phyloP scores from a whole-genome alignment of 1,140 invertebrate species.

The Sycophila sp. region DNA sequence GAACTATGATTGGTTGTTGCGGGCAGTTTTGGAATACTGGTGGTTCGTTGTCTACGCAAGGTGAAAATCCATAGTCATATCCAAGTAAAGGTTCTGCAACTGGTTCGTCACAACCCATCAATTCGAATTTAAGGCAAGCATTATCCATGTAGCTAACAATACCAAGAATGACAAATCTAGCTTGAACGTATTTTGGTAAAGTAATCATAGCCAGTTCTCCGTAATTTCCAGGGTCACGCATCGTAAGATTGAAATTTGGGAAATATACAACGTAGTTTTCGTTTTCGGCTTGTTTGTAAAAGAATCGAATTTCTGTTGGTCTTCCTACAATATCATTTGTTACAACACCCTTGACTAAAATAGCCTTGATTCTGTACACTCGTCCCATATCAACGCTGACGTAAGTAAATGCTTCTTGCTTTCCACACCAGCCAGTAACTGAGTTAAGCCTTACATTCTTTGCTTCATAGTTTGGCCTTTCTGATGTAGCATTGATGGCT shows the following conservation, averaged over 20 bases:
- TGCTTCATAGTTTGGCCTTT: constrained; percentile 91
- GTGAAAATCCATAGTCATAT: constrained; percentile 93
- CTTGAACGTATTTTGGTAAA: constrained; percentile 91
- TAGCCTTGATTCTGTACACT: constrained; percentile 89
- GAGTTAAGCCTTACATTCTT: constrained; percentile 90
- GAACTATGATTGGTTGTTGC: constrained; percentile 88
- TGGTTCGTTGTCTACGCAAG: constrained; percentile 95
- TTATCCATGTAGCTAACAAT: constrained; percentile 97
- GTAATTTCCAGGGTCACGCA: constrained; percentile 92
- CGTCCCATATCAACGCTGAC: constrained; percentile 93
- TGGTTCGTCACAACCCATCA: constrained; percentile 94
- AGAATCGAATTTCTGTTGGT: constrained; percentile 94
- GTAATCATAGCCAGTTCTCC: constrained; percentile 96
- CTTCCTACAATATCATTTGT: constrained; percentile 94
- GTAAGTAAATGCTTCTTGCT: constrained; percentile 94
- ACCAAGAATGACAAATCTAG: constrained; percentile 90
- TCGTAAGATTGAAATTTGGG: constrained; percentile 94
- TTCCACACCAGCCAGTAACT: constrained; percentile 94
- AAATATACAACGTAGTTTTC: constrained; percentile 97
- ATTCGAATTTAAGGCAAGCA: constrained; percentile 94
- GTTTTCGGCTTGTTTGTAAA: constrained; percentile 92
- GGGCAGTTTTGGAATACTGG: constrained; percentile 97
- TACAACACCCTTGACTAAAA: constrained; percentile 92
- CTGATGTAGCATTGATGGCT: constrained; percentile 95
- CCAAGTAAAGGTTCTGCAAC: constrained; percentile 83